phyloP scores from a whole-genome alignment of 2,113 vertebrate genomes.

The Prietella phreatophila region DNA sequence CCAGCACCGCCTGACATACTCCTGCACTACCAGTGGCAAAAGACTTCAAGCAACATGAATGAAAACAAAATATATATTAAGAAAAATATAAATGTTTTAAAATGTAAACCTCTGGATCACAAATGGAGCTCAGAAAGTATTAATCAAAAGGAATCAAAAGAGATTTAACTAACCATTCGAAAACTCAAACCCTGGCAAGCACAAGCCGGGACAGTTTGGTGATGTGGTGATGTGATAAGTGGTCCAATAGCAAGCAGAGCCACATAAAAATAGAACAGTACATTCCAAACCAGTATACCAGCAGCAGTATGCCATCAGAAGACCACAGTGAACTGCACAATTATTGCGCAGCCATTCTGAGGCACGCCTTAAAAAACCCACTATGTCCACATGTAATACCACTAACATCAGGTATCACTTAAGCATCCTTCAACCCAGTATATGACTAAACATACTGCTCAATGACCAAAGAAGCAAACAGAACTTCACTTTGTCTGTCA shows the following conservation, averaged over 20 bases:
- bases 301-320: conserved; percentile 72
- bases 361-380: conserved; percentile 74
- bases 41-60: background rate
- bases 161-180: background rate
- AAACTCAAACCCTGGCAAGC: conserved; percentile 13
- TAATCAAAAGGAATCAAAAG: background rate
- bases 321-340: conserved; percentile 78
- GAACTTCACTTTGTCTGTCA: conserved; percentile 49
- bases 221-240: conserved; percentile 50
- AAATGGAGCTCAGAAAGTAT: background rate
- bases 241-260: conserved; percentile 66
- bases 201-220: background rate
- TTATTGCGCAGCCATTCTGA: conserved; percentile 74
- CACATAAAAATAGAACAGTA: conserved; percentile 73
- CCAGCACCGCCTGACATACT: conserved; percentile 58
- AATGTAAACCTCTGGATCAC: conserved; percentile 24
- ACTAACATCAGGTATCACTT: conserved; percentile 80
- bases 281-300: conserved; percentile 79
- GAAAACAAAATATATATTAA: conserved; percentile 33
- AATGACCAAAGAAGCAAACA: conserved; percentile 40
- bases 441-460: conserved; percentile 73
- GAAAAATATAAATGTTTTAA: conserved; percentile 19
- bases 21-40: conserved; percentile 16
- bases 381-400: conserved; percentile 68
- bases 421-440: conserved; percentile 69